Percentiles rank a stretch among this genome's conserved stretches.
phyloP scores from a whole-genome alignment of 2,888 invertebrate genomes.

The Oscheius sp. region DNA sequence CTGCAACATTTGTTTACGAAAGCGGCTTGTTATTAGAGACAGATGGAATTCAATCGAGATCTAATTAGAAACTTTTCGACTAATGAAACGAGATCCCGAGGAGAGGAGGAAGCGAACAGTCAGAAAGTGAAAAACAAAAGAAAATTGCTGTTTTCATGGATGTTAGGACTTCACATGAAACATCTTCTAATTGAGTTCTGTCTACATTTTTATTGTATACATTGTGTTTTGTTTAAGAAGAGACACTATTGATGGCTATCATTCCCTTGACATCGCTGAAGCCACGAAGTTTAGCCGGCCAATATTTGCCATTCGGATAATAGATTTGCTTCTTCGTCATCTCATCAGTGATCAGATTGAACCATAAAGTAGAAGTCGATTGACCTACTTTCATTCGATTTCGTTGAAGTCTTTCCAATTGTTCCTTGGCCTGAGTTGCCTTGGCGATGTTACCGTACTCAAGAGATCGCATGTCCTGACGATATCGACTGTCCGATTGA shows the following conservation, averaged over 20 bases:
- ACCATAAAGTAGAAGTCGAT: constrained; percentile 12
- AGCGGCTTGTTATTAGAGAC: too few relatives aligned
- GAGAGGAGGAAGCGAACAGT: too few relatives aligned
- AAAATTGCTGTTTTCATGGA: too few relatives aligned
- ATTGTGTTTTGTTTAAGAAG: too few relatives aligned
- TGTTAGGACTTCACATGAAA: too few relatives aligned
- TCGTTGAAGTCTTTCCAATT: constrained; percentile 13
- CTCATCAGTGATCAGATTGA: constrained; percentile 5
- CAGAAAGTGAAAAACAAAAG: too few relatives aligned
- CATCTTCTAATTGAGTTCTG: too few relatives aligned
- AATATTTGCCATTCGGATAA: constrained; percentile 19
- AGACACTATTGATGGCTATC: too few relatives aligned
- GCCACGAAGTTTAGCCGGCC: background rate
- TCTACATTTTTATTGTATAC: too few relatives aligned
- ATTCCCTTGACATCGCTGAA: constrained; percentile 10
- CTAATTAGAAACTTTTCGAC: background rate
- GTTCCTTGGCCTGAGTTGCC: background rate
- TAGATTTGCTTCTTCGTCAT: constrained; percentile 14
- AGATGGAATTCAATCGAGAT: too few relatives aligned
- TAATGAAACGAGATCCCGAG: too few relatives aligned
- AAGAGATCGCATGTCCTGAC: constrained; percentile 20
- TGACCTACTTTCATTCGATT: background rate
- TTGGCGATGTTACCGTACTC: constrained; percentile 6
- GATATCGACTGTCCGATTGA: constrained; percentile 13
- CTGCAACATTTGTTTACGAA: too few relatives aligned